Evolutionary conservation across 2,888 invertebrate genomes (phyloP), one percentile per base, ranked within the genome.

Genomic region (Spodoptera exigua): DNA sequence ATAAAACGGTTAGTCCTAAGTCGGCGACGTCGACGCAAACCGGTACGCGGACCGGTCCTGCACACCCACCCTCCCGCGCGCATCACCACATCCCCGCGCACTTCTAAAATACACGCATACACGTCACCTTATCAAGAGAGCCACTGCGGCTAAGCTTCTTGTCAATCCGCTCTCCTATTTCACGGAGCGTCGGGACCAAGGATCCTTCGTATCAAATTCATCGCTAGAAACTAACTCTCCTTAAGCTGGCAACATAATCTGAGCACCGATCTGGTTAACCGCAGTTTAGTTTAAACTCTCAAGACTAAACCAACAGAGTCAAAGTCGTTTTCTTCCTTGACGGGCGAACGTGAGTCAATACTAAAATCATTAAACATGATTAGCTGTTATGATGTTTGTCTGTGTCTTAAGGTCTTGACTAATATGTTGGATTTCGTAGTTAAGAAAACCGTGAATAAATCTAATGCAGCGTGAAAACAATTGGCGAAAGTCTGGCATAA

Each of bases 391-490:
- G 87, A 89, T 84, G 89, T 83, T 91, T 91, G n/a, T n/a, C n/a
- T n/a, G n/a, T n/a, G n/a, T n/a, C n/a, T n/a, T n/a, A n/a, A 75
- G 64, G 57, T 45, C 76, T 58, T 74, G 81, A 79, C 80, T 81
- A 82, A 86, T 82, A 83, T 82, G 83, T 86, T 81, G 75, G 77
- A 83, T 85, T 84, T 88, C 83, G 79, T 79, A 81, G 79, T 79
- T 84, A 77, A 86, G 84, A 86, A 85, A 81, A 83, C 85, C 88
- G 84, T 89, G 86, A 87, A 89, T 81, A 87, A 84, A 87, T 85
- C 85, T 89, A 92, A 90, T 93, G 88, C 85, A 88, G 88, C 91
- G 89, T 93, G 92, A 92, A 93, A 93, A 93, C 94, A 93, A 93
- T 93, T 88, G 92, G 94, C 92, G 94, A 94, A 94, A 94, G 93